Percentiles rank a stretch among this genome's conserved stretches.
phyloP scores from a whole-genome alignment of 2,888 invertebrate species.

The Anaspis maculata region DNA sequence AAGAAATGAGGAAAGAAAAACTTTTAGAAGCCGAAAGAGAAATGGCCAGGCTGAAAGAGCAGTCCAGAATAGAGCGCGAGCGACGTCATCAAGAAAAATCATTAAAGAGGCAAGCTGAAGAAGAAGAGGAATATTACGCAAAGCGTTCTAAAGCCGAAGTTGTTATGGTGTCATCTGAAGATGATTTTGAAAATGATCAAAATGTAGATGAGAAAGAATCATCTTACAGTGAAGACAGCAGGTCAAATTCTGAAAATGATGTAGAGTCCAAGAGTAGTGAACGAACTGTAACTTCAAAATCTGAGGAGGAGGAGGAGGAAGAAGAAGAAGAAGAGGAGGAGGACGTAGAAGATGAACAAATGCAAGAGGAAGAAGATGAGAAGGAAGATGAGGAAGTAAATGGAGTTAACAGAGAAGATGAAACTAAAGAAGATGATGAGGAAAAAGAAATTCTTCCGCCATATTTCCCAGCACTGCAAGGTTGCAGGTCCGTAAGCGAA shows the following conservation, averaged over 20 bases:
- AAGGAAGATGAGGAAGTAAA: neutral
- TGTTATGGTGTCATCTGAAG: neutral
- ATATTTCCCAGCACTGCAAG: constrained; percentile 79
- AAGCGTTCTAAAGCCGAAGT: too few species aligned
- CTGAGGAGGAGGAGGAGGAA: constrained; percentile 8
- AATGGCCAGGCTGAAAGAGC: too few species aligned
- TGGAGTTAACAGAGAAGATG: constrained; percentile 1
- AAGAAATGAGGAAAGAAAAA: neutral
- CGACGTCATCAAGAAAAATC: neutral
- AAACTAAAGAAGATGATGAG: neutral
- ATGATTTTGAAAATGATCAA: neutral
- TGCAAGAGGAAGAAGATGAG: constrained; percentile 3
- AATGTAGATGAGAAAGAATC: neutral
- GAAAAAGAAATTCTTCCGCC: constrained; percentile 57
- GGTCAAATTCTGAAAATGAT: too few species aligned
- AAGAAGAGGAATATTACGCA: too few species aligned
- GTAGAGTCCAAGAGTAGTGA: too few species aligned
- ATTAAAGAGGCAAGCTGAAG: neutral
- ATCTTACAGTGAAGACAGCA: too few species aligned
- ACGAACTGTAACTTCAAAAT: too few species aligned
- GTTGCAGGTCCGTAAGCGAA: constrained; percentile 97
- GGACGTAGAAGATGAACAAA: constrained; percentile 2
- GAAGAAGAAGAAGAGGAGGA: constrained; percentile 1
- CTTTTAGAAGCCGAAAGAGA: neutral
- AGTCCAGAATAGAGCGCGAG: too few species aligned